Evolutionary conservation across 2,113 vertebrate genomes (phyloP).

Genomic region (Mystacornis crossleyi): DNA sequence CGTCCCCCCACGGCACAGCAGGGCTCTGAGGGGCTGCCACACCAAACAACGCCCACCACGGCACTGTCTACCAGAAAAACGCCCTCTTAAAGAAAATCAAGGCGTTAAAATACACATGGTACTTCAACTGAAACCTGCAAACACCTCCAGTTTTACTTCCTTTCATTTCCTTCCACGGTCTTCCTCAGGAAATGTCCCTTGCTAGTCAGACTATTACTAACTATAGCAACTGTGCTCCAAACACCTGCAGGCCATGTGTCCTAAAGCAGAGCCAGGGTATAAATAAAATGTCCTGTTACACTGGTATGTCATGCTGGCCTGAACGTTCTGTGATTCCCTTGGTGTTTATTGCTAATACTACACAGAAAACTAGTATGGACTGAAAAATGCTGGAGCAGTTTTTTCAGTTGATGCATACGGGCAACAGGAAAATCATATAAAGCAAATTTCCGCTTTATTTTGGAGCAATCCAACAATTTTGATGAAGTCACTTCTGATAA

Average conservation of each 20-base stretch:
- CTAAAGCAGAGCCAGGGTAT: not conserved
- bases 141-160: not conserved
- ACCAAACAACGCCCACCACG: too few relatives aligned
- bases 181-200: not conserved
- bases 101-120: not conserved
- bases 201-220: not conserved
- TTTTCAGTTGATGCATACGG: not conserved
- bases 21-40: not conserved
- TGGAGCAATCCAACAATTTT: not conserved
- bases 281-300: not conserved
- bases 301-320: not conserved
- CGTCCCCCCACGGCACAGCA: not conserved
- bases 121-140: not conserved
- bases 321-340: not conserved
- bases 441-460: not conserved
- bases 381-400: not conserved
- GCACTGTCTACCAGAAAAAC: not conserved
- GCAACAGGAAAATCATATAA: not conserved
- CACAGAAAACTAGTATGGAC: not conserved
- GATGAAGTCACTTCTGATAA: not conserved
- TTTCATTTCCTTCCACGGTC: not conserved
- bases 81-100: not conserved
- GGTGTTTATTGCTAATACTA: not conserved
- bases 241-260: not conserved
- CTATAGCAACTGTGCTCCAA: not conserved